phyloP scores from a whole-genome alignment of 2,888 invertebrate genomes.

The Tetheella fluctuosa region DNA sequence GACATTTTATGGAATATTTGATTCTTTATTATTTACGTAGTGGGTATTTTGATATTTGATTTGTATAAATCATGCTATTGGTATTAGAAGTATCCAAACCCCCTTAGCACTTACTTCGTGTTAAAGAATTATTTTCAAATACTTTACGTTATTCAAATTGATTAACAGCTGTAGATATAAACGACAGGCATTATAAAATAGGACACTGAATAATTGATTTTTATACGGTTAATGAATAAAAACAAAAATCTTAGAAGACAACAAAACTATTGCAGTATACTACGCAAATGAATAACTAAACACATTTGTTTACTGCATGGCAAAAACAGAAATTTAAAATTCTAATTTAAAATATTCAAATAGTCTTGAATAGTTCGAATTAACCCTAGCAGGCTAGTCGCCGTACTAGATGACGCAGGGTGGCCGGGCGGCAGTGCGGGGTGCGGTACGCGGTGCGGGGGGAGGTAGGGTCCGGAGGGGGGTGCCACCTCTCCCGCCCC shows the following conservation, averaged over 20 bases:
- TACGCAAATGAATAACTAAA: not conserved
- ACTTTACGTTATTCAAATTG: not conserved
- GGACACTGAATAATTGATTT: not conserved
- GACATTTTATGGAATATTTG: not conserved
- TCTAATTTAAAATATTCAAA: constrained; percentile 73
- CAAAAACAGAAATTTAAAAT: constrained; percentile 35
- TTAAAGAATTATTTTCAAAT: not conserved
- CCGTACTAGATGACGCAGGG: constrained; percentile 80
- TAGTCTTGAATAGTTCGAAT: constrained; percentile 77
- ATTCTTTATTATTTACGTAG: too few species aligned
- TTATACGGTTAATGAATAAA: not conserved
- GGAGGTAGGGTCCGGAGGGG: constrained; percentile 34
- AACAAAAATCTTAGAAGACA: not conserved
- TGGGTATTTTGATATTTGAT: too few species aligned
- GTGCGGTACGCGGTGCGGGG: constrained; percentile 44
- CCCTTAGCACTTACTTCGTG: not conserved
- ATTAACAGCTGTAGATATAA: not conserved
- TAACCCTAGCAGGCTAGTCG: constrained; percentile 80
- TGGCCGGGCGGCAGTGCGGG: constrained; percentile 46
- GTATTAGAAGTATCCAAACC: not conserved
- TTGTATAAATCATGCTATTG: not conserved
- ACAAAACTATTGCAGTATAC: not conserved
- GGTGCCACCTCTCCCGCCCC: constrained; percentile 30
- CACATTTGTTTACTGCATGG: not conserved
- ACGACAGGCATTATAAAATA: too few species aligned